A percentile compares a stretch with the other conserved stretches of the same genome.
Conservation (phyloP, 1,140 invertebrate genomes). For the Pachyrhynchus sulphureomaculatus region DNA sequence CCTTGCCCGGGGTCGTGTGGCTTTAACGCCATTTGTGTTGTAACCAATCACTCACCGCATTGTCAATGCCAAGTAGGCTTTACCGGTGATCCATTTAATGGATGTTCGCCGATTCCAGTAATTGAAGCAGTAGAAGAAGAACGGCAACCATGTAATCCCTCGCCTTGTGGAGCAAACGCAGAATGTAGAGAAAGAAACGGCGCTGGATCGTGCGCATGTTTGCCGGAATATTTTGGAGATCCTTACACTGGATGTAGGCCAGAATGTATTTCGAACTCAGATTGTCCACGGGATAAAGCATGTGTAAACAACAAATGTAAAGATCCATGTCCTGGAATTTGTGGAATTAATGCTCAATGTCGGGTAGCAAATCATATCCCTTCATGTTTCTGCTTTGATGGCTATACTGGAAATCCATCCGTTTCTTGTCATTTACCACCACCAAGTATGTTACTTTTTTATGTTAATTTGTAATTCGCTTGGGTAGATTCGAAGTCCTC, state of each 20-base stretch:
- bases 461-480: too few relatives aligned
- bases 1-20: conserved; percentile 81
- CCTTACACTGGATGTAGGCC: conserved; percentile 70
- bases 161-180: conserved; percentile 73
- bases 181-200: conserved; percentile 66
- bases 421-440: conserved; percentile 60
- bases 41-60: conserved; percentile 73
- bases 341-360: conserved; percentile 77
- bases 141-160: conserved; percentile 62
- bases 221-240: conserved; percentile 70
- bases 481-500: too few relatives aligned
- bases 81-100: conserved; percentile 74
- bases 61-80: conserved; percentile 72
- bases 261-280: conserved; percentile 69
- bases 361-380: conserved; percentile 76
- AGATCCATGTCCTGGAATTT: conserved; percentile 70
- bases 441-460: conserved; percentile 54
- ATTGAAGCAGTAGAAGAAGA: conserved; percentile 30
- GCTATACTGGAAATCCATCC: conserved; percentile 70
- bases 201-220: conserved; percentile 70
- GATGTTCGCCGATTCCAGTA: conserved; percentile 53
- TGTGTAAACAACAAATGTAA: conserved; percentile 69
- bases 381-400: conserved; percentile 63
- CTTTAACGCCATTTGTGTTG: conserved; percentile 64
- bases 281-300: conserved; percentile 67